Evolutionary conservation across 2,113 vertebrate genomes (phyloP), one percentile per base, ranked within the genome.

Genomic region (Willisornis vidua): DNA sequence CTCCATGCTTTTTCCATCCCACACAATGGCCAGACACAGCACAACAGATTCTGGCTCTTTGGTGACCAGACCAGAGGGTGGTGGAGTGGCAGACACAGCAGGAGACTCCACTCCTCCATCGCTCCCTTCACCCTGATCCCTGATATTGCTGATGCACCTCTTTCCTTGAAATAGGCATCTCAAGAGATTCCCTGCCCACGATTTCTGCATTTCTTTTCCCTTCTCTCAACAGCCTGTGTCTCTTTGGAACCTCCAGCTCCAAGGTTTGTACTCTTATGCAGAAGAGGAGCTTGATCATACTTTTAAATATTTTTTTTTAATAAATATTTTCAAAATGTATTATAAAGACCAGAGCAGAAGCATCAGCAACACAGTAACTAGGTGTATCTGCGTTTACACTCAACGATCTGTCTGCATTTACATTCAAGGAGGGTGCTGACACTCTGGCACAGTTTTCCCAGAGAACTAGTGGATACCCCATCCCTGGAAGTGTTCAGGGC

Each of bases 1-100:
- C 59, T 71, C 5, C 0, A 10, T 1, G 15, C n/a, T 46, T 41
- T 33, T 75, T 20, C 51, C 58, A 61, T 22, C 77, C 70, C 1
- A n/a, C 2, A 3, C 39, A 19, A 61, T 3, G 6, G 62, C 28
- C 88, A 22, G 14, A 33, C 23, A 33, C 0, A 0, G 19, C 39
- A 17, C 1, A 2, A 28, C 29, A 49, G 19, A 6, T 51, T 8
- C 41, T 39, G n/a, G 41, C 51, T 74, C 46, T 62, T 11, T 2
- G 3, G 43, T 18, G 65, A 8, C 31, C 59, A 58, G 46, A n/a
- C 24, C 41, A 63, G 24, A 61, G 46, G 17, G 19, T 43, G 51
- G 29, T 10, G 14, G 31, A 28, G 17, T 28, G 57, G n/a, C 10
- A n/a, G 48, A 49, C 31, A 10, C 0, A 0, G 23, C 43, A 59